Percentiles rank a stretch among this genome's conserved stretches.
phyloP scores from a whole-genome alignment of 2,113 vertebrate genomes.

The Pluvialis apricaria region DNA sequence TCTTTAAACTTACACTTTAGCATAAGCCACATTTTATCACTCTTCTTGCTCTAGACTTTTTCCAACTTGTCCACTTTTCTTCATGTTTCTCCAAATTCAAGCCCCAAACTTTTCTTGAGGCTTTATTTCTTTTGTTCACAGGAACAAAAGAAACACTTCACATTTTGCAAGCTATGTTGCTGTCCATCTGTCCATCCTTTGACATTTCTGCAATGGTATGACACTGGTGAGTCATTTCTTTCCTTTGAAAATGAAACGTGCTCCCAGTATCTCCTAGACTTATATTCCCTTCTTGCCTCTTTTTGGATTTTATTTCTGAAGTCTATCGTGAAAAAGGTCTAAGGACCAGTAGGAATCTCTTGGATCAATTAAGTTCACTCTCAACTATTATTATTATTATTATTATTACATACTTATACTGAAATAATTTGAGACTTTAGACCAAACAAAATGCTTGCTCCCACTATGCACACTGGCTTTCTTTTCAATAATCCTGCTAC shows the following conservation, averaged over 20 bases:
- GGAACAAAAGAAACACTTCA: neutral
- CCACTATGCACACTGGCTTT: neutral
- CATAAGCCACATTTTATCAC: neutral
- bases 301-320: neutral
- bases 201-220: neutral
- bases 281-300: neutral
- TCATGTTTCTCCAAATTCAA: neutral
- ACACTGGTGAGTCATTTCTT: neutral
- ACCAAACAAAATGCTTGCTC: neutral
- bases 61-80: neutral
- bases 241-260: neutral
- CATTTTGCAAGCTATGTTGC: neutral
- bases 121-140: neutral
- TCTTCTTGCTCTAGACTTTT: neutral
- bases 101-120: neutral
- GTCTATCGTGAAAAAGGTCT: neutral
- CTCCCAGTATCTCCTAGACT: neutral
- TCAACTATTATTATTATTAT: neutral
- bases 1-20: neutral
- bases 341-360: neutral
- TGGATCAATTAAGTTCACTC: neutral
- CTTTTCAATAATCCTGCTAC: neutral
- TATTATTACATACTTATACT: neutral
- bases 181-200: neutral
- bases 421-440: neutral